phyloP scores from a whole-genome alignment of 2,797 vertebrate species.

The Rhodeus uyekii region DNA sequence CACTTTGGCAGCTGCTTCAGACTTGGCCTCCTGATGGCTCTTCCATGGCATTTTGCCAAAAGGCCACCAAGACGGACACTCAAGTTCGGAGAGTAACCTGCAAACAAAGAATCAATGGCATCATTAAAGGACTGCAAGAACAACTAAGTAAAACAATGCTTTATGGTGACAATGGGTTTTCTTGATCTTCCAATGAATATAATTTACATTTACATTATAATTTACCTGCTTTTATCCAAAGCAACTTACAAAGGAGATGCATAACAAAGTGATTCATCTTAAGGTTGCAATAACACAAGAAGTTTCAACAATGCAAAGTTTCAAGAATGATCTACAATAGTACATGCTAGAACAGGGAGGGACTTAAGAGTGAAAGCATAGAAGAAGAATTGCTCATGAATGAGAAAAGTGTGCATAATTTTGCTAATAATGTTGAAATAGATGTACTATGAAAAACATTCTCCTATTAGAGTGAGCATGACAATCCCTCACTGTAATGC shows the following conservation, averaged over 20 bases:
- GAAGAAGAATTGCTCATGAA: too few species aligned
- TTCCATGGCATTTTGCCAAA: constrained; percentile 89
- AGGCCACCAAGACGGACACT: constrained; percentile 94
- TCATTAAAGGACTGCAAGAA: not conserved
- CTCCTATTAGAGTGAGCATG: too few species aligned
- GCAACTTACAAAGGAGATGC: not conserved
- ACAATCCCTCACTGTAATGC: too few species aligned
- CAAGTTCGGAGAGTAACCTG: constrained; percentile 89
- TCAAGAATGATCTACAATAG: too few species aligned
- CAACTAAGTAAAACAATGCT: not conserved
- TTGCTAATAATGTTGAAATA: too few species aligned
- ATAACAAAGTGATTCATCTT: not conserved
- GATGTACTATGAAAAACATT: too few species aligned
- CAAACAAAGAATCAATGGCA: constrained; percentile 29
- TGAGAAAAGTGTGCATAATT: too few species aligned
- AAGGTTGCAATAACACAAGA: too few species aligned
- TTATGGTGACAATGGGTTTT: not conserved
- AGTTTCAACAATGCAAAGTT: too few species aligned
- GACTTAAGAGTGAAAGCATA: too few species aligned
- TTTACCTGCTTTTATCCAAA: not conserved
- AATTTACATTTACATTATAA: not conserved
- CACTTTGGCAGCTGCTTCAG: constrained; percentile 69
- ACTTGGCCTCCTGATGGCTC: constrained; percentile 69
- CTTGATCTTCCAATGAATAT: not conserved
- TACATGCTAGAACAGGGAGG: too few species aligned